Percentiles rank a stretch among this genome's conserved stretches.
Evolutionary conservation across 2,113 vertebrate genomes (phyloP).

Genomic region (Percina caprodes): DNA sequence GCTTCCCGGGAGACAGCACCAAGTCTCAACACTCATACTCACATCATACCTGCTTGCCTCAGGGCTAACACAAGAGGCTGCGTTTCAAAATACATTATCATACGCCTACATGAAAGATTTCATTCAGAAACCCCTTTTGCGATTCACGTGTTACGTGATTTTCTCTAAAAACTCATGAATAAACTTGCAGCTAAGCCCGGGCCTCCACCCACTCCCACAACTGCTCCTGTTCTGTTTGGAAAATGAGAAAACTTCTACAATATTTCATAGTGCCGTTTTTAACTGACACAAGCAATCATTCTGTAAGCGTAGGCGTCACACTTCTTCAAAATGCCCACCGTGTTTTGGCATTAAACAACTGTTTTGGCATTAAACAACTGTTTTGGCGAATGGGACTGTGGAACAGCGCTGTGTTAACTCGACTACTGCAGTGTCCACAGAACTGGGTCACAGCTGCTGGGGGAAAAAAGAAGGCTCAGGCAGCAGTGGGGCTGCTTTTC

Average conservation of each 20-base stretch:
- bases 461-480: conserved; percentile 12
- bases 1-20: conserved; percentile 25
- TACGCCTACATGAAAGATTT: conserved; percentile 1
- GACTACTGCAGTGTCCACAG: conserved; percentile 50
- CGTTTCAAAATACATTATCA: conserved; percentile 27
- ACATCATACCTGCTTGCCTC: conserved; percentile 6
- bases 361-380: not conserved
- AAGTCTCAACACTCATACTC: not conserved
- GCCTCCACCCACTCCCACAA: not conserved
- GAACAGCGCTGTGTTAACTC: conserved; percentile 26
- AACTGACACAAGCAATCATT: conserved; percentile 17
- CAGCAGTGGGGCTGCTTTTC: conserved; percentile 11
- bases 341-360: not conserved
- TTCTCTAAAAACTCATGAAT: not conserved
- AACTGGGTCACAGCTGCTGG: conserved; percentile 61
- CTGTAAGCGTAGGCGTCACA: conserved; percentile 13
- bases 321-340: conserved; percentile 14
- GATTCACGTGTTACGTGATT: not conserved
- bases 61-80: conserved; percentile 4
- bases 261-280: conserved; percentile 24
- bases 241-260: not conserved
- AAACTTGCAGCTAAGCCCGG: not conserved
- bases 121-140: not conserved
- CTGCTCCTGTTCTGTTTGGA: not conserved
- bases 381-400: not conserved